Evolutionary conservation across 2,888 invertebrate genomes (phyloP).

Genomic region (Endotricha flammealis): DNA sequence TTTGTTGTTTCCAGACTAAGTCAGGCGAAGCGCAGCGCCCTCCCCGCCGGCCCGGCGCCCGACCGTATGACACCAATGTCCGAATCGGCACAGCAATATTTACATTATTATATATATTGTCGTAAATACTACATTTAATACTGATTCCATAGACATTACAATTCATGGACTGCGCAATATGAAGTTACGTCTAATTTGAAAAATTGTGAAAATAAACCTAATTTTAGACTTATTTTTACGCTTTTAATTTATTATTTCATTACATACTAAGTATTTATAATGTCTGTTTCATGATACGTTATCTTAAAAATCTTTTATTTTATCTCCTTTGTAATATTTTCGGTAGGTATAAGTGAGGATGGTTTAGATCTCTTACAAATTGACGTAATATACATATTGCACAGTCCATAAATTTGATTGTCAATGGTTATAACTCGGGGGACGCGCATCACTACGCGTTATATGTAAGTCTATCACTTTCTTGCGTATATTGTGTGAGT

Average conservation of each 20-base stretch:
- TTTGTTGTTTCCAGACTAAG: conserved; percentile 15
- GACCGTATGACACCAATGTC: conserved; percentile 7
- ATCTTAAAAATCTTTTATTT: too few relatives aligned
- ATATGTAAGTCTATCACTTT: not conserved
- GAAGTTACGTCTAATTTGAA: not conserved
- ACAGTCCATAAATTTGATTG: not conserved
- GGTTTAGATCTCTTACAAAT: too few relatives aligned
- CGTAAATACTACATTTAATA: conserved; percentile 12
- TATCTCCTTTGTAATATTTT: too few relatives aligned
- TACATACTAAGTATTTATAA: too few relatives aligned
- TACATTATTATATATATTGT: conserved; percentile 23
- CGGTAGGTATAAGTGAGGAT: too few relatives aligned
- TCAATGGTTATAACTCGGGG: not conserved
- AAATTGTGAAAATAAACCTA: not conserved
- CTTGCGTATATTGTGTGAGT: not conserved
- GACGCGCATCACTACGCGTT: conserved; percentile 1
- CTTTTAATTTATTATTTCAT: too few relatives aligned
- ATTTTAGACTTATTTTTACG: too few relatives aligned
- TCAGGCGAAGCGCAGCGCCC: conserved; percentile 12
- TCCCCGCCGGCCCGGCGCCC: conserved; percentile 14
- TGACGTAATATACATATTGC: too few relatives aligned
- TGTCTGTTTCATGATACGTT: too few relatives aligned
- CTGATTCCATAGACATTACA: not conserved
- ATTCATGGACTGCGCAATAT: not conserved
- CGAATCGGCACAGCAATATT: conserved; percentile 28